Evolutionary conservation across 2,888 invertebrate species (phyloP).

Genomic region (Corbicula japonica): DNA sequence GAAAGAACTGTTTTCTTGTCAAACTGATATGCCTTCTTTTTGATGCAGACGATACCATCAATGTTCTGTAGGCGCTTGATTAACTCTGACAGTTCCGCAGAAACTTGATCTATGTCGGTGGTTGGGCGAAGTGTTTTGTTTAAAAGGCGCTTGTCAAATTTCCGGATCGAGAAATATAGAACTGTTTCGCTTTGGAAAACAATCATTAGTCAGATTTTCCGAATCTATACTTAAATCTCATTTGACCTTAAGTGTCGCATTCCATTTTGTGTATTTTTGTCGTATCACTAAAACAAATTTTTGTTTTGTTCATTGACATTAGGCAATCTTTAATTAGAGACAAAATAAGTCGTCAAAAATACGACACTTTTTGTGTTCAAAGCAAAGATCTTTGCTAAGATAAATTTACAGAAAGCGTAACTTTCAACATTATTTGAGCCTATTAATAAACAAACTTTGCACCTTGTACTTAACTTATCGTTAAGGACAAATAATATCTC

Average conservation of each 20-base stretch:
- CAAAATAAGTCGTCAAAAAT: slow-evolving; percentile 15
- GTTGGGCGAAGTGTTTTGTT: slow-evolving; percentile 55
- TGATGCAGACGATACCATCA: slow-evolving; percentile 65
- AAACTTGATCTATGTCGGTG: slow-evolving; percentile 58
- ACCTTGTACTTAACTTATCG: slow-evolving; percentile 43
- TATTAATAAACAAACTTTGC: slow-evolving; percentile 2
- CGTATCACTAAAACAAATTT: background rate
- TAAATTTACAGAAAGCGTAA: slow-evolving; percentile 20
- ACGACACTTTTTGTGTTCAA: slow-evolving; percentile 19
- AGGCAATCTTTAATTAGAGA: slow-evolving; percentile 23
- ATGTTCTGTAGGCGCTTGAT: slow-evolving; percentile 61
- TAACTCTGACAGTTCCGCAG: slow-evolving; percentile 64
- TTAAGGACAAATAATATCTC: slow-evolving; percentile 25
- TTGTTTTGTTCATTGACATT: background rate
- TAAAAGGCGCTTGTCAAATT: slow-evolving; percentile 51
- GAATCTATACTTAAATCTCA: slow-evolving; percentile 4
- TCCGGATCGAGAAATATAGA: slow-evolving; percentile 4
- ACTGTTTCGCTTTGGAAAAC: background rate
- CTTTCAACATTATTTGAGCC: slow-evolving; percentile 21
- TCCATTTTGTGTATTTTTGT: slow-evolving; percentile 2
- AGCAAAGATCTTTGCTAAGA: slow-evolving; percentile 11
- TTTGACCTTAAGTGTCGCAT: background rate
- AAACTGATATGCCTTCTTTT: slow-evolving; percentile 63
- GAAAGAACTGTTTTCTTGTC: slow-evolving; percentile 46
- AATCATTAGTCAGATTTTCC: slow-evolving; percentile 3